These are phyloP conservation scores for Charina bottae DNA, from an alignment of 2,113 vertebrate genomes.

Conservation along the genomic window DNA sequence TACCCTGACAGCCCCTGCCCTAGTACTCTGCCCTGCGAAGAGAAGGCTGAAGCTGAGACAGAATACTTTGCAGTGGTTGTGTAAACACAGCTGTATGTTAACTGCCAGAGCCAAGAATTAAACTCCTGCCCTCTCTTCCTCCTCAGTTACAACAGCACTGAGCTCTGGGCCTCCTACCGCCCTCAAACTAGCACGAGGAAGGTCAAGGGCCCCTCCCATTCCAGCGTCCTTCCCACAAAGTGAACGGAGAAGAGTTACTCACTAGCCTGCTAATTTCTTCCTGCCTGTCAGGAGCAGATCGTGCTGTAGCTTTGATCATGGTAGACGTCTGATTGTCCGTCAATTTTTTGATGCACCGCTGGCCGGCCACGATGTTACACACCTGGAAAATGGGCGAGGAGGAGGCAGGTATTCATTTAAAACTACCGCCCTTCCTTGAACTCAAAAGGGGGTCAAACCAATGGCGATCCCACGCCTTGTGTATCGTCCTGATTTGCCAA, in stretches of 20 bases:
- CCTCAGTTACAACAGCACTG: not conserved
- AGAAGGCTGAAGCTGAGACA: not conserved
- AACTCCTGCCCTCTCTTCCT: not conserved
- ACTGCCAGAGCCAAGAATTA: not conserved
- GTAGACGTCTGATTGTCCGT: conserved; percentile 85
- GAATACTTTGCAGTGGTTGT: no score
- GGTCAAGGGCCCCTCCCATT: rapidly evolving
- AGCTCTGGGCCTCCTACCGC: not conserved
- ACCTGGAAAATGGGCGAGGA: conserved; percentile 66
- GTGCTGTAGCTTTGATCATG: conserved; percentile 86
- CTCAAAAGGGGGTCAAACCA: not conserved
- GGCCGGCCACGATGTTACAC: conserved; percentile 85
- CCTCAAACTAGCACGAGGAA: no score
- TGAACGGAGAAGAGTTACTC: not conserved
- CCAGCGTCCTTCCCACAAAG: rapidly evolving
- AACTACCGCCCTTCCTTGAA: not conserved
- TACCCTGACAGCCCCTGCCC: not conserved
- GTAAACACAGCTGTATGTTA: not conserved
- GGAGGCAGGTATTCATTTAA: rapidly evolving
- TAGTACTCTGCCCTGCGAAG: not conserved
- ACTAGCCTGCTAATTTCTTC: conserved; percentile 85
- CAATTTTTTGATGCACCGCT: conserved; percentile 85
- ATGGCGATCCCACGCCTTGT: not conserved
- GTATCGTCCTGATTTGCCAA: not conserved
- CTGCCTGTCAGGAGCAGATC: conserved; percentile 84